phyloP scores from a whole-genome alignment of 2,888 invertebrate genomes.

The Allygus modestus region DNA sequence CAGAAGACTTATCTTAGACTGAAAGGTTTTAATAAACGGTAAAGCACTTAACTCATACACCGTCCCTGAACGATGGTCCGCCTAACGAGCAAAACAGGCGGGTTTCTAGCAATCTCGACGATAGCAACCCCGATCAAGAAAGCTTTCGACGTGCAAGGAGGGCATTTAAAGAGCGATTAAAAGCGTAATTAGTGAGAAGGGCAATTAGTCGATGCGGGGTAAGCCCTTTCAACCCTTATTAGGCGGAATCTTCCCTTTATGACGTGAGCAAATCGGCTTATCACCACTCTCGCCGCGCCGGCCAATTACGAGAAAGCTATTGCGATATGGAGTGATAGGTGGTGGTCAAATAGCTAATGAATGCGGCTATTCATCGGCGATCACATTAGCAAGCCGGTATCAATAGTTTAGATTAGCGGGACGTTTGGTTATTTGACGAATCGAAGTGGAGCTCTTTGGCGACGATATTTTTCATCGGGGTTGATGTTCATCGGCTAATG shows the following conservation, averaged over 20 bases:
- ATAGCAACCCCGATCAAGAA: slow-evolving; percentile 29
- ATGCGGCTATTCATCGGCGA: neutral
- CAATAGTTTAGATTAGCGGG: slow-evolving; percentile 28
- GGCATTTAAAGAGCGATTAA: slow-evolving; percentile 48
- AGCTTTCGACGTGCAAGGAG: slow-evolving; percentile 27
- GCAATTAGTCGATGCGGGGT: slow-evolving; percentile 38
- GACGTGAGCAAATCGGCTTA: slow-evolving; percentile 45
- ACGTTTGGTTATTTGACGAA: slow-evolving; percentile 5
- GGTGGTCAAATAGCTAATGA: slow-evolving; percentile 24
- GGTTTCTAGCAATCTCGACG: slow-evolving; percentile 2
- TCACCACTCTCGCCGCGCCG: slow-evolving; percentile 31
- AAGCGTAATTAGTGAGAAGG: slow-evolving; percentile 39
- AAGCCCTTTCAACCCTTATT: slow-evolving; percentile 51
- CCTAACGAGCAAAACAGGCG: neutral
- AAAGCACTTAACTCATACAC: neutral
- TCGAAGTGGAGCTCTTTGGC: neutral
- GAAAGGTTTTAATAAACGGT: neutral
- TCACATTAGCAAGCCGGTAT: neutral
- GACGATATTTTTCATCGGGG: neutral
- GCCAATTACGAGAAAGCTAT: slow-evolving; percentile 31
- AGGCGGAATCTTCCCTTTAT: slow-evolving; percentile 48
- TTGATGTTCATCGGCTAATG: neutral
- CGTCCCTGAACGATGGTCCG: neutral
- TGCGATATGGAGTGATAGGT: slow-evolving; percentile 13
- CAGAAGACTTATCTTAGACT: neutral